Conservation (phyloP, 2,113 vertebrate species). For the Mobula birostris region DNA sequence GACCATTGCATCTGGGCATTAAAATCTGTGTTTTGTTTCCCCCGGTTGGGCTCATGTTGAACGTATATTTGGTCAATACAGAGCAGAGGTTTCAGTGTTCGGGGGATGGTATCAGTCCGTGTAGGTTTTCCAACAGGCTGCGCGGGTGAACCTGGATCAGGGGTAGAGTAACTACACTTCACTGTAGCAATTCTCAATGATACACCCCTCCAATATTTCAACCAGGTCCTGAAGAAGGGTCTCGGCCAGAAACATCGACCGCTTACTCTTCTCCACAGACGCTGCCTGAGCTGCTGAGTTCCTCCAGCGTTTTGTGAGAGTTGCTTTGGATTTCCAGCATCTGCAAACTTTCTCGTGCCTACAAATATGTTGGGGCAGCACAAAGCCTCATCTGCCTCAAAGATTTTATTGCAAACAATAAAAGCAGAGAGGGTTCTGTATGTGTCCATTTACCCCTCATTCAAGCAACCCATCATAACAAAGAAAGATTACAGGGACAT, state of each 20-base stretch:
- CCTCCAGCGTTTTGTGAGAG: no score
- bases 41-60: background rate
- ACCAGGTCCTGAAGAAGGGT: no score
- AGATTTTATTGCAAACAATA: background rate
- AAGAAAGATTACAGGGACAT: no score
- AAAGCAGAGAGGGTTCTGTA: conserved; percentile 39
- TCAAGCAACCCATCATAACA: background rate
- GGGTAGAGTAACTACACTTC: background rate
- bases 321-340: no score
- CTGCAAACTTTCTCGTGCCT: no score
- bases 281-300: no score
- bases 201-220: background rate
- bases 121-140: background rate
- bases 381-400: no score
- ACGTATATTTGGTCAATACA: background rate
- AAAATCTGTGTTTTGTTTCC: background rate
- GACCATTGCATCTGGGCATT: background rate
- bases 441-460: background rate
- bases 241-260: no score
- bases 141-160: background rate
- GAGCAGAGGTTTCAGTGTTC: background rate
- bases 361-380: no score
- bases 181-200: background rate
- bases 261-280: no score
- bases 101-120: background rate